Percentiles rank a stretch among this genome's conserved stretches.
Conservation (phyloP, 2,797 vertebrate genomes). For the Syngnathus rostellatus region DNA sequence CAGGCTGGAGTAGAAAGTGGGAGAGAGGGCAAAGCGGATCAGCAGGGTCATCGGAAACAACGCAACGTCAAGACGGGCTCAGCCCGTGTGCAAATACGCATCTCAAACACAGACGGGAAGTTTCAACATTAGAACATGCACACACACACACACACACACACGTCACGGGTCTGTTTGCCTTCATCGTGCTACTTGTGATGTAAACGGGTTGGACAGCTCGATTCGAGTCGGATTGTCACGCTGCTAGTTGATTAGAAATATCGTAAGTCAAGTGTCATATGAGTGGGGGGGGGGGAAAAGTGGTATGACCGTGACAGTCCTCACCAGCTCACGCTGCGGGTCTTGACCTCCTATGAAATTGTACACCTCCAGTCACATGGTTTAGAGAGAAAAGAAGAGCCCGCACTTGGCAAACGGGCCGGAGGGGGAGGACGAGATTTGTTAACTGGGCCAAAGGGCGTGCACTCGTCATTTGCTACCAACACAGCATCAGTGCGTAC, state of each 20-base stretch:
- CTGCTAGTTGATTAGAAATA: background rate
- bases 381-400: constrained; percentile 14
- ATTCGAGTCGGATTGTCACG: background rate
- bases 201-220: background rate
- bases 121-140: background rate
- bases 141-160: background rate
- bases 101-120: constrained; percentile 5
- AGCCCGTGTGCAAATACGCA: background rate
- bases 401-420: background rate
- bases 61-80: constrained; percentile 29
- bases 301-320: background rate
- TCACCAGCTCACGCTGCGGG: constrained; percentile 8
- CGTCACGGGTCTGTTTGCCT: background rate
- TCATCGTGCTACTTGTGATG: background rate
- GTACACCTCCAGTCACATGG: constrained; percentile 43
- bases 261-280: background rate
- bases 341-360: constrained; percentile 35
- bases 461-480: constrained; percentile 17
- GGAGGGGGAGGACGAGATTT: constrained; percentile 26
- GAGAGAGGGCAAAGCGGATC: constrained; percentile 16
- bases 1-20: background rate
- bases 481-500: constrained; percentile 13
- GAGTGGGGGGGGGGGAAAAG: background rate
- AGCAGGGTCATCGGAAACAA: constrained; percentile 47
- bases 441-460: constrained; percentile 56